Evolutionary conservation across 2,113 vertebrate species (phyloP).

Genomic region (Sphaerodactylus townsendi): DNA sequence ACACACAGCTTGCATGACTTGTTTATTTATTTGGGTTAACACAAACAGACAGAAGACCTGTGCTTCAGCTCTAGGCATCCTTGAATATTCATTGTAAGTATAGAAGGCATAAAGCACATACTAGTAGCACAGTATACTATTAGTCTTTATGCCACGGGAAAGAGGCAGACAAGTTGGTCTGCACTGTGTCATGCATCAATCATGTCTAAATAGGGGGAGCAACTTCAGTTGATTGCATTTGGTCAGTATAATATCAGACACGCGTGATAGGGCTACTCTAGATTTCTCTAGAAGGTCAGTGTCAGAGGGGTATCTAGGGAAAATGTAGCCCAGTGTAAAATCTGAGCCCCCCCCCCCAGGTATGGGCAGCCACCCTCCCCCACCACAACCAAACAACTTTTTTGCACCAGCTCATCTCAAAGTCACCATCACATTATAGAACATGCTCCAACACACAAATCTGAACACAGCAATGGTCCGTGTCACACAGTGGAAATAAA

Average conservation of each 20-base stretch:
- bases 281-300: background rate
- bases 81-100: constrained; percentile 26
- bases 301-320: no score
- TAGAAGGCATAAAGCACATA: constrained; percentile 1
- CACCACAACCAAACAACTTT: no score
- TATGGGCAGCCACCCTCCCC: no score
- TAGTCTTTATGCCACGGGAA: background rate
- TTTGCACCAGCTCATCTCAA: no score
- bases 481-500: no score
- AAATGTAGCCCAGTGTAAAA: background rate
- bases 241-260: no score
- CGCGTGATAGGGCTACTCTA: background rate
- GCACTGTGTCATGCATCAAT: background rate
- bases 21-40: constrained; percentile 33
- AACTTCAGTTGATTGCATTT: background rate
- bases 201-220: background rate
- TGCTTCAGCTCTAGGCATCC: constrained; percentile 15
- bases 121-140: background rate
- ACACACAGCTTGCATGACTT: constrained; percentile 11
- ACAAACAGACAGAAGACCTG: constrained; percentile 13
- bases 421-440: no score
- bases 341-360: no score
- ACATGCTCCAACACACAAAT: no score
- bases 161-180: background rate
- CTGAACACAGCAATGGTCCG: no score